A percentile compares a stretch with the other conserved stretches of the same genome.
Evolutionary conservation across 2,888 invertebrate species (phyloP).

Genomic region (Cremastobaeus sp.): DNA sequence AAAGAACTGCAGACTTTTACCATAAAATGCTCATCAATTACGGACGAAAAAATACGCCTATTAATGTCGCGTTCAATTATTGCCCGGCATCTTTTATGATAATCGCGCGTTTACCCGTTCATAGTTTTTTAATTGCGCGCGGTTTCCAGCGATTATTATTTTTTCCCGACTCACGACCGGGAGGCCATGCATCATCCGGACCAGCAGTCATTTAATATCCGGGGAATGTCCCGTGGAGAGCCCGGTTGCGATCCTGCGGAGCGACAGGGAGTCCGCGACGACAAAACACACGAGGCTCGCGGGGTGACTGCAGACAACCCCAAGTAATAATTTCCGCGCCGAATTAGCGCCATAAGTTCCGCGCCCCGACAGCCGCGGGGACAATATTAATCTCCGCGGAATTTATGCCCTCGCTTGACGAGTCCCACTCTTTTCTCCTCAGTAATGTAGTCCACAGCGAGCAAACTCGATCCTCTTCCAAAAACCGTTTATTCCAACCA

Average conservation of each 20-base stretch:
- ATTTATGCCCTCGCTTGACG: slow-evolving; percentile 70
- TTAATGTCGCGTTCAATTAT: slow-evolving; percentile 40
- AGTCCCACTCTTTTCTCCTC: slow-evolving; percentile 12
- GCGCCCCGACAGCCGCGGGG: slow-evolving; percentile 73
- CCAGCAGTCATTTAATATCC: slow-evolving; percentile 60
- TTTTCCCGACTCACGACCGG: slow-evolving; percentile 13
- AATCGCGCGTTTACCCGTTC: slow-evolving; percentile 37
- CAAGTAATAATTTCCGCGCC: slow-evolving; percentile 75
- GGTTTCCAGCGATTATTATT: slow-evolving; percentile 38
- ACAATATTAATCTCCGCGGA: slow-evolving; percentile 78
- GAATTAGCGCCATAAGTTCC: slow-evolving; percentile 78
- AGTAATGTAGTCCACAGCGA: slow-evolving; percentile 18
- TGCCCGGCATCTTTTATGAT: slow-evolving; percentile 39
- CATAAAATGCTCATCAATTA: slow-evolving; percentile 57
- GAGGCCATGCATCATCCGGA: slow-evolving; percentile 43
- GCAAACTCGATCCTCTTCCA: too few species aligned
- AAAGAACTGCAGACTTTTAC: slow-evolving; percentile 37
- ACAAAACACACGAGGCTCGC: slow-evolving; percentile 71
- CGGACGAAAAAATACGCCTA: slow-evolving; percentile 29
- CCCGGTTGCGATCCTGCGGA: slow-evolving; percentile 35
- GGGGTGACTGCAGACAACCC: slow-evolving; percentile 70
- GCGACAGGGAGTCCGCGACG: slow-evolving; percentile 63
- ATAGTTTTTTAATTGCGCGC: slow-evolving; percentile 30
- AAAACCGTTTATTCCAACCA: too few species aligned
- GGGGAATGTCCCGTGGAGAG: slow-evolving; percentile 62